A percentile compares a stretch with the other conserved stretches of the same genome.
phyloP scores from a whole-genome alignment of 2,113 vertebrate genomes.

The Gopherus flavomarginatus region DNA sequence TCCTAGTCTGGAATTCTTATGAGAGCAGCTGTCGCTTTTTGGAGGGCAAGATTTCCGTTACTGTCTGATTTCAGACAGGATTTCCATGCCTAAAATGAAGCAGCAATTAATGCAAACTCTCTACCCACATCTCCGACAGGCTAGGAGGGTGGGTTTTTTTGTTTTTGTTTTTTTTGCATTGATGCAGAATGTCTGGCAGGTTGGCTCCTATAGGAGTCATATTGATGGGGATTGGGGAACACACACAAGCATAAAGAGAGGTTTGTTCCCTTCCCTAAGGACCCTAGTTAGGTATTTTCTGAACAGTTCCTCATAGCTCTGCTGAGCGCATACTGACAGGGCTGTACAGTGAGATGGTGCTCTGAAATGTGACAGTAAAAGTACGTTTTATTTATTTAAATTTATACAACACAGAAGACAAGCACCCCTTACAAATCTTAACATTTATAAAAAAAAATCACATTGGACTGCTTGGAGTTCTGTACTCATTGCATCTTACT shows the following conservation, averaged over 20 bases:
- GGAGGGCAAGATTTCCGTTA: conserved; percentile 48
- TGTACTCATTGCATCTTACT: neutral
- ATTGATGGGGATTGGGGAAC: conserved; percentile 21
- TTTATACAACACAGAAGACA: neutral
- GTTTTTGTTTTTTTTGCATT: neutral
- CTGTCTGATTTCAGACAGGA: conserved; percentile 43
- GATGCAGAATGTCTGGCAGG: neutral
- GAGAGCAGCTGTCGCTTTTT: conserved; percentile 42
- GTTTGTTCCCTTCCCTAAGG: neutral
- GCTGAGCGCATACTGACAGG: neutral
- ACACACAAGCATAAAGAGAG: neutral
- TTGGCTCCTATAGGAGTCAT: neutral
- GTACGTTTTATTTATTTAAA: neutral
- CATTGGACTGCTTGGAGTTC: neutral
- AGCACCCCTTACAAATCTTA: neutral
- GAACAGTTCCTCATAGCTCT: neutral
- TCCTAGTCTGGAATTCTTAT: conserved; percentile 45
- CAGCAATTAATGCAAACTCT: conserved; percentile 59
- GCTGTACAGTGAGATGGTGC: neutral
- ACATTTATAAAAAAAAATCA: neutral
- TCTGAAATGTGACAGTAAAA: neutral
- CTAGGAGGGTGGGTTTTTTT: conserved; percentile 32
- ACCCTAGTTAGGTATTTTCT: neutral
- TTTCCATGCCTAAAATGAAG: conserved; percentile 69
- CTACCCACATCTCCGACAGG: neutral